Base-by-base conservation (phyloP, 2,888 invertebrate species). In the Machimus atricapillus region DNA sequence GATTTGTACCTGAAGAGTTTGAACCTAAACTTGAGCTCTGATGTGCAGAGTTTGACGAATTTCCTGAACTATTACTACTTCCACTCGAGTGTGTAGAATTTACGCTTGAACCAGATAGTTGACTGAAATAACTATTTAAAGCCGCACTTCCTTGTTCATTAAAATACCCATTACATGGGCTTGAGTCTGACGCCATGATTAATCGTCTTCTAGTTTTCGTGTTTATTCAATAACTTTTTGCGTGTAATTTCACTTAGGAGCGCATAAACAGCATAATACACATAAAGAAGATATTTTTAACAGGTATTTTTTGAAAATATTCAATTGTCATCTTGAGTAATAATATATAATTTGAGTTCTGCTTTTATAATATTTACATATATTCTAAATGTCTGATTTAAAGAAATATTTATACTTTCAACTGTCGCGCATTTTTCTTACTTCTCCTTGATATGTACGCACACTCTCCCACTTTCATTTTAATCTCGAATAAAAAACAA, bases 121-220 rank as follows among this genome's bases (percentile, higher is more conserved):
- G 88, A 0, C 91, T 90, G 83, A 92, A 91, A 87, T 92, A 92
- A 88, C 91, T 91, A 89, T 91, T 91, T 83, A 92, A 66, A 27
- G 90, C 90, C 14, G 90, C 89, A 88, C 89, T 92, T 19, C 91
- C 90, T 81, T 91, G 91, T 88, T 92, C 92, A 89, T 91, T 91
- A 87, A 91, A 92, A 90, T 91, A 92, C 86, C 91, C 90, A 88
- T 89, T 90, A 88, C 91, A 92, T n/a, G 91, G 89, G 16, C 88
- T 86, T 81, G 90, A 87, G 34, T 90, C 90, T 56, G 89, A 88
- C 23, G 89, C 87, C 90, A 90, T 90, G 81, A 86, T 88, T 73
- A 73, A 27, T 83, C 37, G 40, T 78, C 34, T 90, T 88, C 16
- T 87, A 88, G 88, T 87, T 79, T 87, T 86, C 9, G 8, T 23